Evolutionary conservation across 2,888 invertebrate species (phyloP), one percentile per base, ranked within the genome.

Genomic region (Stegophylla sp.): DNA sequence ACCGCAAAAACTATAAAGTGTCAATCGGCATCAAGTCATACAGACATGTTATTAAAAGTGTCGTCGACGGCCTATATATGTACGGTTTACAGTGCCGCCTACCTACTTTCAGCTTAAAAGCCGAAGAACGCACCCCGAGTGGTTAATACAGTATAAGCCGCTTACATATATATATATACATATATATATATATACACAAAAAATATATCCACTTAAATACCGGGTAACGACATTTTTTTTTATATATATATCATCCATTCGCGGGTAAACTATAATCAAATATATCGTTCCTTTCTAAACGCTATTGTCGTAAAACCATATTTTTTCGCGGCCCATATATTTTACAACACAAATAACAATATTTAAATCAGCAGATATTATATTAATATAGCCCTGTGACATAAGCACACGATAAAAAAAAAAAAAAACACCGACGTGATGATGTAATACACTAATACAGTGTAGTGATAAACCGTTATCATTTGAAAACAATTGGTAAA

Each of bases 31-130:
- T 74, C 63, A 63, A 63, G 63, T 48, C 61, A 48, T 48, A 48
- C 34, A 51, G 48, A 63, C 74, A 28, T 74, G 48, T 74, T 74
- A 74, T 74, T 74, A 74, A 74, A 73, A 63, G 61, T 74, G 74
- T 74, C 74, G 41, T 74, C 48, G 34, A 63, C 10, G 34, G 74
- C 61, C 63, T 51, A 63, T 74, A 63, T 61, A 5, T 0, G n/a
- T 28, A n/a, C n/a, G 15, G 45, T 61, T 45, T 48, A 51, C 73
- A 48, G 61, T 74, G n/a, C n/a, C n/a, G n/a, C n/a, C n/a, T n/a
- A 74, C 48, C 34, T 34, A 74, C 48, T 61, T 74, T 74, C 20
- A 20, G 48, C 74, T 74, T 63, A 74, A 74, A 74, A 74, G 48
- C 74, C 48, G n/a, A 74, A 74, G 74, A 74, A 74, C 48, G 74